These are phyloP conservation scores for Piaya cayana DNA, from an alignment of 2,113 vertebrate genomes.

Conservation along the genomic window DNA sequence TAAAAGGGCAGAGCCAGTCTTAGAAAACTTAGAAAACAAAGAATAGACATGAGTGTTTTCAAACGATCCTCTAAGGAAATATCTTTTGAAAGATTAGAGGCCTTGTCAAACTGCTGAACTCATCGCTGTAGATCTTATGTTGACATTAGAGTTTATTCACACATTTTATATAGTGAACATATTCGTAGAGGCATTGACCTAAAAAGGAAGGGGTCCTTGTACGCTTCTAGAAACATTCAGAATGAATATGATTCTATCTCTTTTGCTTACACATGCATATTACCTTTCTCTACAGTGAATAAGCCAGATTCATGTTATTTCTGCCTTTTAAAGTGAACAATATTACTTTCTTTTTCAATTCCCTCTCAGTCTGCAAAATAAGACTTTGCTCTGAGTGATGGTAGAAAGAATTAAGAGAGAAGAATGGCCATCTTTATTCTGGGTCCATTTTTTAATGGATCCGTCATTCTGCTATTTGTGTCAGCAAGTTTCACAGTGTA, in stretches of 20 bases:
- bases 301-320: background rate
- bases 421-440: background rate
- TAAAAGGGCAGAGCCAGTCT: background rate
- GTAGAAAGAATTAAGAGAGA: background rate
- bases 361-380: background rate
- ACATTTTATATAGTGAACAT: background rate
- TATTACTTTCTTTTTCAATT: background rate
- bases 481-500: background rate
- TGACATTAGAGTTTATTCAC: background rate
- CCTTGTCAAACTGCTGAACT: background rate
- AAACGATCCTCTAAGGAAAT: background rate
- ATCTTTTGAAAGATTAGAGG: background rate
- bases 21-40: background rate
- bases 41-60: background rate
- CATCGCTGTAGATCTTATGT: background rate
- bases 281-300: background rate
- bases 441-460: background rate
- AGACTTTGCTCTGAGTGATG: background rate
- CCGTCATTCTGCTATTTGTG: background rate
- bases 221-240: background rate
- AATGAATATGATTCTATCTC: background rate
- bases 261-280: background rate
- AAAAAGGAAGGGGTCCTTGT: background rate
- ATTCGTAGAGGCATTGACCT: background rate
- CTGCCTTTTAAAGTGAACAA: background rate